Evolutionary conservation across 2,797 vertebrate species (phyloP).

Genomic region (Prionace glauca): DNA sequence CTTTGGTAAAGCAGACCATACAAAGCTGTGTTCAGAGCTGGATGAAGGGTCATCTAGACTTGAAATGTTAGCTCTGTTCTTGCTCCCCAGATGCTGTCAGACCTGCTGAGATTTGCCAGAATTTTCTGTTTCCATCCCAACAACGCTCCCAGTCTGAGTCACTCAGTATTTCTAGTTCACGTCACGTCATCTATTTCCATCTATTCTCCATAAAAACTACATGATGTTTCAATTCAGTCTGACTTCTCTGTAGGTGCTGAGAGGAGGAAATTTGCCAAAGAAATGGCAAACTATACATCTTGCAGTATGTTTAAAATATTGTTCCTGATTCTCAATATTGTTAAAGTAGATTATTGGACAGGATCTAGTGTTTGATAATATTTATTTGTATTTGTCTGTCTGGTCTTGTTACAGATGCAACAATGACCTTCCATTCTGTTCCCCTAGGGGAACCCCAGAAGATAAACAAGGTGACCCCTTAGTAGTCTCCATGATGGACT

Average conservation of each 20-base stretch:
- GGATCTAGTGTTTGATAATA: not conserved
- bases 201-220: not conserved
- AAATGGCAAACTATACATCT: not conserved
- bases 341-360: not conserved
- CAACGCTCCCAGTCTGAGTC: not conserved
- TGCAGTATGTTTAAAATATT: not conserved
- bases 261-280: not conserved
- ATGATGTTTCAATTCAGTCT: slow-evolving; percentile 19
- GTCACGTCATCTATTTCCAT: not conserved
- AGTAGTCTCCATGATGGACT: too few relatives aligned
- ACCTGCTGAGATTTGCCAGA: too few relatives aligned
- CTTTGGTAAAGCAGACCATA: too few relatives aligned
- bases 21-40: too few relatives aligned
- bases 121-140: too few relatives aligned
- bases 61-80: too few relatives aligned
- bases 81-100: too few relatives aligned
- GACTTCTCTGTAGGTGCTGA: not conserved
- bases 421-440: not conserved
- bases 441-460: too few relatives aligned
- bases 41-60: too few relatives aligned
- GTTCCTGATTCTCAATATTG: not conserved
- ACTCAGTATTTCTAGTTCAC: not conserved
- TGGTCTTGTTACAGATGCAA: not conserved
- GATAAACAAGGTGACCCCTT: too few relatives aligned
- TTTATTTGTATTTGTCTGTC: not conserved